These are phyloP conservation scores for Melinopterus prodromus DNA, from an alignment of 2,888 invertebrate genomes.

Conservation along the genomic window DNA sequence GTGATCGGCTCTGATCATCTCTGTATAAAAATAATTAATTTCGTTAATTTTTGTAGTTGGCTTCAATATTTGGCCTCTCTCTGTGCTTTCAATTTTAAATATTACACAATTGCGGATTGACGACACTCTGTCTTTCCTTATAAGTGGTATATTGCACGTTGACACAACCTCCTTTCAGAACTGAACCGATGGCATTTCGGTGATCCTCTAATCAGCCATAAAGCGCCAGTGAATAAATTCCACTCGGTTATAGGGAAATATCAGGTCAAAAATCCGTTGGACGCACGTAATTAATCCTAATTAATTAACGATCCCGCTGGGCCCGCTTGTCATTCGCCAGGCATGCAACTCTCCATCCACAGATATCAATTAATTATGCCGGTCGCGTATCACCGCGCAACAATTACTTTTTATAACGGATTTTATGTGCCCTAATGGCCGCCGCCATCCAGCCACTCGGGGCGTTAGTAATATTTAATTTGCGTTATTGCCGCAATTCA, in stretches of 20 bases:
- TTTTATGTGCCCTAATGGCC: not conserved
- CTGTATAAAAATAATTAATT: too few relatives aligned
- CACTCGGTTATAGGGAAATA: not conserved
- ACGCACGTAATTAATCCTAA: not conserved
- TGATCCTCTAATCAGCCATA: not conserved
- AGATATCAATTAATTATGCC: slow-evolving; percentile 4
- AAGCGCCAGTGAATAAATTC: not conserved
- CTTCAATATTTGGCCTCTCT: too few relatives aligned
- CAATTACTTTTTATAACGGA: slow-evolving; percentile 4
- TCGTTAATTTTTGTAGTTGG: too few relatives aligned
- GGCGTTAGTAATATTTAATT: not conserved
- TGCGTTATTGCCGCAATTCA: not conserved
- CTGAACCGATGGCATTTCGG: not conserved
- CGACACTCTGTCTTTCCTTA: too few relatives aligned
- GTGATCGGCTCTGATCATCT: too few relatives aligned
- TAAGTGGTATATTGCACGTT: not conserved
- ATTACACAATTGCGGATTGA: too few relatives aligned
- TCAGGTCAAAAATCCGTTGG: not conserved
- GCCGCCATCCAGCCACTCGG: not conserved
- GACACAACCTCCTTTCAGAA: not conserved
- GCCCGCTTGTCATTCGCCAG: not conserved
- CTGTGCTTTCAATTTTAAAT: too few relatives aligned
- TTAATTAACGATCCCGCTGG: not conserved
- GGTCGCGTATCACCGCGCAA: not conserved
- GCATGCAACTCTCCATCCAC: slow-evolving; percentile 4